Evolutionary conservation across 2,797 vertebrate genomes (phyloP).

Genomic region (Tarsius wallacei): DNA sequence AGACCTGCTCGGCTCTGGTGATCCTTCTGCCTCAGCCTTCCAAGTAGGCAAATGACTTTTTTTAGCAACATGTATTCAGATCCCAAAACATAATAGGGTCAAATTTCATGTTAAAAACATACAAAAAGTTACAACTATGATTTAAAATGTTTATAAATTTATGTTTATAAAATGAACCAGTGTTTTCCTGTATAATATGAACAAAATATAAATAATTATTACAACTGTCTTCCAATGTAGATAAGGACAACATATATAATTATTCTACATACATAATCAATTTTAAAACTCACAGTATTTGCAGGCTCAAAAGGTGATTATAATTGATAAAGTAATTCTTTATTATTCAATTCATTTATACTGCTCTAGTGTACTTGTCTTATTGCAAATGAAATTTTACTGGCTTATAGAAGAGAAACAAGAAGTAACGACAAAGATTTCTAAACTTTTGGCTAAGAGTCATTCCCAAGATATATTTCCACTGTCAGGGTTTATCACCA

Average conservation of each 20-base stretch:
- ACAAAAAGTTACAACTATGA: neutral
- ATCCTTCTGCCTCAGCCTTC: no score
- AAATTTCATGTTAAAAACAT: neutral
- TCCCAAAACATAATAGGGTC: neutral
- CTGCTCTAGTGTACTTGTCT: neutral
- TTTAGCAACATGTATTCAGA: neutral
- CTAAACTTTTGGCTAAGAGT: slow-evolving; percentile 63
- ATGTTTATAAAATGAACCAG: neutral
- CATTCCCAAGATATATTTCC: slow-evolving; percentile 81
- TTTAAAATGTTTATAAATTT: neutral
- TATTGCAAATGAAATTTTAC: slow-evolving; percentile 48
- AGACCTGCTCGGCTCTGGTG: no score
- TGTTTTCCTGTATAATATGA: neutral
- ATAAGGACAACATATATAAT: neutral
- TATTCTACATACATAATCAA: neutral
- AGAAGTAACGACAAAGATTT: slow-evolving; percentile 56
- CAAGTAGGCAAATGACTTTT: neutral
- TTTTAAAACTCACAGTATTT: slow-evolving; percentile 10
- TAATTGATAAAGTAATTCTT: neutral
- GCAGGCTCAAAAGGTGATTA: slow-evolving; percentile 6
- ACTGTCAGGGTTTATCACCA: slow-evolving; percentile 71
- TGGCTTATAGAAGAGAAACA: slow-evolving; percentile 31
- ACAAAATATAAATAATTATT: neutral
- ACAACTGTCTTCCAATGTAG: neutral
- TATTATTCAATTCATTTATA: neutral